Conservation (phyloP, 2,113 vertebrate species). For the Cromileptes altivelis region DNA sequence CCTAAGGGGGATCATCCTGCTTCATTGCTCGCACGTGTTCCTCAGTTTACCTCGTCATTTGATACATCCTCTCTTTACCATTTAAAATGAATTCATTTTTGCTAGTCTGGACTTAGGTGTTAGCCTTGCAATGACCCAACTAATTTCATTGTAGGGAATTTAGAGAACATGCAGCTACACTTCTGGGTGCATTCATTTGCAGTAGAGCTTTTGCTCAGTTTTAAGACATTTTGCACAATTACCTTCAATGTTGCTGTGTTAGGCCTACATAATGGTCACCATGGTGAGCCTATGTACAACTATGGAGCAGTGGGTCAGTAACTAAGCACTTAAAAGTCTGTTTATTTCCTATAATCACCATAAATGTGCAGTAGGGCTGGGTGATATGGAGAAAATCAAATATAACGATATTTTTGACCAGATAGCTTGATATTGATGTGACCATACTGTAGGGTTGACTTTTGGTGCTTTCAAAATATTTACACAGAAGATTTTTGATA, state of each 20-base stretch:
- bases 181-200: not conserved
- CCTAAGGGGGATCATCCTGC: not conserved
- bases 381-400: too few species aligned
- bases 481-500: too few species aligned
- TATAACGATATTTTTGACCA: too few species aligned
- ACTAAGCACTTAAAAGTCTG: not conserved
- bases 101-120: not conserved
- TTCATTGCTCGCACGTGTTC: not conserved
- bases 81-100: too few species aligned
- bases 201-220: not conserved
- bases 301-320: not conserved
- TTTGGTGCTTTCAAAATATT: too few species aligned
- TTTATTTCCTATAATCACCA: too few species aligned
- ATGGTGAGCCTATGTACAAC: not conserved
- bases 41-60: not conserved
- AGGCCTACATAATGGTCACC: not conserved
- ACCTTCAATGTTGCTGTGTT: not conserved
- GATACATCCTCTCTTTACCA: constrained; percentile 13
- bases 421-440: too few species aligned
- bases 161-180: not conserved
- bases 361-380: too few species aligned
- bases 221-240: not conserved
- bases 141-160: not conserved
- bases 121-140: not conserved
- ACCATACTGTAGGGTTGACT: too few species aligned